A percentile compares a stretch with the other conserved stretches of the same genome.
These are phyloP conservation scores for Magallana angulata DNA, from an alignment of 1,140 invertebrate species.

Conservation along the genomic window DNA sequence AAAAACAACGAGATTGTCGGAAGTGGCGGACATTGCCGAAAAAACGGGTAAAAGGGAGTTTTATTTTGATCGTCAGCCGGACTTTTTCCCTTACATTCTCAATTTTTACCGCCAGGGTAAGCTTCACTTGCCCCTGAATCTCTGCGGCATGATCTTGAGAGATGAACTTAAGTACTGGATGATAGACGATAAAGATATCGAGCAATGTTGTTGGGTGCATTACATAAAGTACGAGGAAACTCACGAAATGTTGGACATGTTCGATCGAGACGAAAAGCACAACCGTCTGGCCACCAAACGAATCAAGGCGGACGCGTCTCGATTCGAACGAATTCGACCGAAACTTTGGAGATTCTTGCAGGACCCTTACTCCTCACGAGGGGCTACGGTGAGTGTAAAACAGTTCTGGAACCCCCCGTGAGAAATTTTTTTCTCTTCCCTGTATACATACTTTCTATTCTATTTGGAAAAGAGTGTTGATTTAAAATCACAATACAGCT, in stretches of 20 bases:
- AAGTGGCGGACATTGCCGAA: constrained; percentile 50
- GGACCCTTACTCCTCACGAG: constrained; percentile 54
- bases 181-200: constrained; percentile 63
- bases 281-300: constrained; percentile 54
- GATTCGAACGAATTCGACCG: constrained; percentile 64
- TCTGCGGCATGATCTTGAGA: constrained; percentile 98
- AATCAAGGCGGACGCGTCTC: constrained; percentile 60
- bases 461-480: too few species aligned
- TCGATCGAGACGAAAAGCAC: constrained; percentile 62
- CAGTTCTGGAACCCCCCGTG: background rate
- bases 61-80: constrained; percentile 99
- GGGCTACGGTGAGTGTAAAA: constrained; percentile 46
- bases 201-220: constrained; percentile 66
- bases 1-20: constrained; percentile 40
- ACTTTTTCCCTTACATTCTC: constrained; percentile 98
- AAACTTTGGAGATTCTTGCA: constrained; percentile 64
- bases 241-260: constrained; percentile 51
- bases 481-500: too few species aligned
- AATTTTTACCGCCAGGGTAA: constrained; percentile 99
- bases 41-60: constrained; percentile 84
- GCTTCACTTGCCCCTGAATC: constrained; percentile 97
- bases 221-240: constrained; percentile 61
- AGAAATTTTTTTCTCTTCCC: too few species aligned
- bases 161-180: constrained; percentile 96
- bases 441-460: too few species aligned